Evolutionary conservation across 2,888 invertebrate genomes (phyloP), one percentile per base, ranked within the genome.

Genomic region (Cheilosia vulpina): DNA sequence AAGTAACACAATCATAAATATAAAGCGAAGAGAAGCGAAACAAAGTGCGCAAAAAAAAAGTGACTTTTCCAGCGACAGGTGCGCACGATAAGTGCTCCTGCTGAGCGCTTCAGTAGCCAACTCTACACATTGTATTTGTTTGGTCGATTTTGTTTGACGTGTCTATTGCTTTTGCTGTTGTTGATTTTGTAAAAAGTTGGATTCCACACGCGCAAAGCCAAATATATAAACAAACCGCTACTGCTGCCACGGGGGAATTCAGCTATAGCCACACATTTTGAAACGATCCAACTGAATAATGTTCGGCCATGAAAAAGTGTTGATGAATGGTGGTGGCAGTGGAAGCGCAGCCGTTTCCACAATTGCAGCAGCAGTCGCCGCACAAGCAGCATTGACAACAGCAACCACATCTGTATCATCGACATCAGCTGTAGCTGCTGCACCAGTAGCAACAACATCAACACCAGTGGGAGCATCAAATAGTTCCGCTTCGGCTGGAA

Each of bases 291-390:
- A 52, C 6, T 7, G 17, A 4, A 75, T 50, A 65, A 85, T 85
- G 85, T 85, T 85, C 81, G 80, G 80, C 71, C 84, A 80, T 80
- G 84, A 85, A 75, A 85, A 85, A 76, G n/a, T 66, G 53, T 66
- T 71, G 69, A 80, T 80, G 65, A 85, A 85, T 76, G 83, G 73
- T 21, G 76, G 68, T 38, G 58, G 62, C 15, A 31, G 31, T 31
- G 53, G 69, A n/a, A 43, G 58, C 50, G 24, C 62, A 62, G 60
- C 60, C 55, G 31, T 55, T 38, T 34, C 53, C 15, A 50, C 72
- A 21, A 72, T 53, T 47, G 72, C 81, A 53, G 50, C 73, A 69
- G 80, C 63, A 68, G 58, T 50, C 13, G 75, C 52, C 47, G 60
- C 75, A 65, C 73, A 73, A 75, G 21, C 66, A 27, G 27, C 17